A percentile compares a stretch with the other conserved stretches of the same genome.
These are phyloP conservation scores for Nothoprocta pentlandii DNA, from an alignment of 2,113 vertebrate species.

Conservation along the genomic window DNA sequence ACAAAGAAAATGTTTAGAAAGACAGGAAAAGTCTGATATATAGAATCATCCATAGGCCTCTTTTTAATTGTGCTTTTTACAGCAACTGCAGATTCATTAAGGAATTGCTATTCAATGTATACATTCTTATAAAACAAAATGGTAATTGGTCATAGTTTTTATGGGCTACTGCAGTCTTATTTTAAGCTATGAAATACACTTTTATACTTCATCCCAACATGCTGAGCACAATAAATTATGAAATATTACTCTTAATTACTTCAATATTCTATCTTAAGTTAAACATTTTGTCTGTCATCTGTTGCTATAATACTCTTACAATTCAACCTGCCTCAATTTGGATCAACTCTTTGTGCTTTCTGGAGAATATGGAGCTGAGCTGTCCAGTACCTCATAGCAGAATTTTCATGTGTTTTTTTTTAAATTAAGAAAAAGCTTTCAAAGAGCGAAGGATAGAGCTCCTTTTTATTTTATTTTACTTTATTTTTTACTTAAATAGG, in stretches of 20 bases:
- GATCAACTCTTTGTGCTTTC: not conserved
- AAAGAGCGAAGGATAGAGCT: not conserved
- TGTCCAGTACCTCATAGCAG: not conserved
- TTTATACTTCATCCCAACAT: not conserved
- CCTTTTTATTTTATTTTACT: not conserved
- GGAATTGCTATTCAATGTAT: not conserved
- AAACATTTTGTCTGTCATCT: not conserved
- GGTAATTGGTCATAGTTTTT: not conserved
- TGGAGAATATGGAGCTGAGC: not conserved
- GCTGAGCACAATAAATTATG: not conserved
- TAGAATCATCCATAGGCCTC: not conserved
- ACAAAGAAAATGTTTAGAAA: not conserved
- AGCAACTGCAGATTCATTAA: not conserved
- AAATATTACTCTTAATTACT: not conserved
- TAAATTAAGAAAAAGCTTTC: not conserved
- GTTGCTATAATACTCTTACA: not conserved
- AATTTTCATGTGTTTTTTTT: not conserved
- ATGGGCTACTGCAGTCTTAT: not conserved
- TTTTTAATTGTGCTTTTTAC: not conserved
- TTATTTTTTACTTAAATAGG: not conserved
- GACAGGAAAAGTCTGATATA: not conserved
- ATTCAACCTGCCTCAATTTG: not conserved
- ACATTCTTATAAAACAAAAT: not conserved
- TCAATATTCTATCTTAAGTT: not conserved
- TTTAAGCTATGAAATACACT: not conserved